Percentiles rank a stretch among this genome's conserved stretches.
phyloP scores from a whole-genome alignment of 2,888 invertebrate genomes.

The Uloborus plumipes region DNA sequence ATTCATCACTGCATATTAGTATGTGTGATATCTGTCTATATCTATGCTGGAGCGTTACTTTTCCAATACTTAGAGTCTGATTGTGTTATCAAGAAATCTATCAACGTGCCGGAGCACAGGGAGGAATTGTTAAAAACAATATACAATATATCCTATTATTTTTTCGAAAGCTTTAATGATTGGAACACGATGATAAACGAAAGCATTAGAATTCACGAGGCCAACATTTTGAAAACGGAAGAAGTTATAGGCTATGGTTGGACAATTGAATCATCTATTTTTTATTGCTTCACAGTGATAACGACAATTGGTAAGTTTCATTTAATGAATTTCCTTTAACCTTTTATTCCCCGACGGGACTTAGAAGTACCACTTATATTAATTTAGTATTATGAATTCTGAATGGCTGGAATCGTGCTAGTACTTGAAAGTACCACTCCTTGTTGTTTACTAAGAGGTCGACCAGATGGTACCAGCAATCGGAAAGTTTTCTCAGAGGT shows the following conservation, averaged over 20 bases:
- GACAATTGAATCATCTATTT: constrained; percentile 74
- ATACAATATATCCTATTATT: constrained; percentile 3
- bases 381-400: too few species aligned
- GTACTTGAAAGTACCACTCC: too few species aligned
- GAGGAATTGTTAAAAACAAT: constrained; percentile 10
- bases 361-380: too few species aligned
- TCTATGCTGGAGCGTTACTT: constrained; percentile 49
- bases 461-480: too few species aligned
- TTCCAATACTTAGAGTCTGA: constrained; percentile 46
- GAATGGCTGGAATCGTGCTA: too few species aligned
- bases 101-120: constrained; percentile 29
- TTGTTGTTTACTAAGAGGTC: too few species aligned
- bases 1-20: constrained; percentile 52
- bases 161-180: neutral
- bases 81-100: neutral
- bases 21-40: constrained; percentile 32
- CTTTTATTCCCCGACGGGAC: too few species aligned
- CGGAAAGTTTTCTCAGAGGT: too few species aligned
- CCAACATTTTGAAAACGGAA: constrained; percentile 5
- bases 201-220: constrained; percentile 23
- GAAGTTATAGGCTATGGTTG: constrained; percentile 3
- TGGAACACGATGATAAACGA: constrained; percentile 17
- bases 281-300: constrained; percentile 87
- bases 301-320: constrained; percentile 86
- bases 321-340: neutral